Base-by-base conservation (phyloP, 2,113 vertebrate species). In the Crotophaga sulcirostris region DNA sequence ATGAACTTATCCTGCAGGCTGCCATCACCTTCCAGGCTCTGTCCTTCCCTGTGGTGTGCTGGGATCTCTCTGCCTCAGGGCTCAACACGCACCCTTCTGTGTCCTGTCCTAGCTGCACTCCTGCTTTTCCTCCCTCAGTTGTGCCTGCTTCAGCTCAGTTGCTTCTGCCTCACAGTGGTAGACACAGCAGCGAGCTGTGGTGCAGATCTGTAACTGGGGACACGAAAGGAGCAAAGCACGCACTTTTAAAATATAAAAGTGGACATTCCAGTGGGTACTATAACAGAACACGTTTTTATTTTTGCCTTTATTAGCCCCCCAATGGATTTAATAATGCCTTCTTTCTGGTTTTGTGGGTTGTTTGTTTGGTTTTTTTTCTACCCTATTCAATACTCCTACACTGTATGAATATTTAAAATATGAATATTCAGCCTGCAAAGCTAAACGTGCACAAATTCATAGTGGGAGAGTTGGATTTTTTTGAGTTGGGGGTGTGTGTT, bases 71-170 rank as follows among this genome's bases (percentile, higher is more conserved):
- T 80, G 36, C 17, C n/a, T 60, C 1, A 1, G 21, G n/a, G n/a
- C 23, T 84, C 31, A 54, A 23, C 49, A 20, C 42, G n/a, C 7
- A 49, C 7, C 10, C 12, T 0, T 0, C 34, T 58, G 0, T 6
- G 8, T 83, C 17, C n/a, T 70, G 13, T 89, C 68, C 36, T n/a
- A 54, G 52, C 25, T 42, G 26, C 63, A 13, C 59, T 56, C 56
- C 58, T 56, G n/a, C 3, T 42, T 84, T 93, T 55, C 6, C 13
- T 84, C 28, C 55, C 10, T 69, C 11, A 59, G 52, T 17, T 24
- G 15, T 62, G 16, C 63, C 20, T 58, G 3, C 24, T 47, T 81
- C n/a, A 54, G 45, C 33, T 58, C 51, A 40, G 45, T 54, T 54
- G 26, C 38, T 66, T 44, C 63, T 83, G 79, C n/a, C 36, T n/a